Base-by-base conservation (phyloP, 2,888 invertebrate genomes). In the Junonia oenone region DNA sequence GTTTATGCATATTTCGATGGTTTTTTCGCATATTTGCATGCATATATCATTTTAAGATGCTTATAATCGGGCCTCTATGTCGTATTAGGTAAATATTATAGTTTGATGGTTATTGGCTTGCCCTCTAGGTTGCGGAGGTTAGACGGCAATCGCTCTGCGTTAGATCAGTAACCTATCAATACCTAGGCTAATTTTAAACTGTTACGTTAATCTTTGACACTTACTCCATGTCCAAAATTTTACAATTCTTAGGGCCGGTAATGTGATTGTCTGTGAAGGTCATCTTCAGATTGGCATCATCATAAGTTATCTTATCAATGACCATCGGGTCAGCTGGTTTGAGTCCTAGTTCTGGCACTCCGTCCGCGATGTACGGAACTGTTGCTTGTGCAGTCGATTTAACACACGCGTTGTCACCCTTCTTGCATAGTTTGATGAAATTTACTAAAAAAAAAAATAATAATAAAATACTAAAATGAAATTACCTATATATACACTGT, bases 401-500 rank as follows among this genome's bases (percentile, higher is more conserved):
- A 0, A 73, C 17, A 48, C 80, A 77, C 2, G 56, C 59, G 0
- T 52, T 55, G 52, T 76, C 76, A 2, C 51, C 48, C 4, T 45
- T 19, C 29, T 63, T 60, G 55, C 78, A 78, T 33, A 71, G 71
- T 4, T 63, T 71, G 46, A 77, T 68, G 55, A 71, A 73, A 0
- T 69, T 55, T 3, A 48, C 76, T 75, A 47, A n/a, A 51, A 38
- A 48, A n/a, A n/a, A n/a, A n/a, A n/a, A n/a, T n/a, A n/a, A n/a
- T n/a, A n/a, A n/a, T n/a, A n/a, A n/a, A n/a, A n/a, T n/a, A n/a
- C n/a, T n/a, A n/a, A n/a, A n/a, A n/a, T n/a, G n/a, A n/a, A n/a
- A n/a, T n/a, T n/a, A n/a, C n/a, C n/a, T n/a, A n/a, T n/a, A n/a
- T n/a, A n/a, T n/a, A n/a, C n/a, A n/a, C n/a, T n/a, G n/a, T n/a